These are phyloP conservation scores for Leptodirus hochenwartii DNA, from an alignment of 2,888 invertebrate genomes.

Conservation along the genomic window DNA sequence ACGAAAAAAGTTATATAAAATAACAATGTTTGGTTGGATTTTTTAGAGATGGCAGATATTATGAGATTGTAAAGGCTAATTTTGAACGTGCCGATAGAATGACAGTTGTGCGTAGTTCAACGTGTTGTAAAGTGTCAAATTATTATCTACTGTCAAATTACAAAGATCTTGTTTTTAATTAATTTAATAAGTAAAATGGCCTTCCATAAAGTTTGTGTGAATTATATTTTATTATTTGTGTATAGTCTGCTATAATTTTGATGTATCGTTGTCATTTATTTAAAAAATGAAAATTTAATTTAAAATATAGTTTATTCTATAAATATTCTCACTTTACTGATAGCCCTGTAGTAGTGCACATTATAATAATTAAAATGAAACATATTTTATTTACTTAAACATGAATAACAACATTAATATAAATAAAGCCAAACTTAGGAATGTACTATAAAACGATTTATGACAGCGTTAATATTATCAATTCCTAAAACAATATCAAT, in stretches of 20 bases:
- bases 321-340: no score
- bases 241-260: conserved; percentile 3
- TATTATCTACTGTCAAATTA: conserved; percentile 86
- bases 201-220: no score
- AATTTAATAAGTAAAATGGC: no score
- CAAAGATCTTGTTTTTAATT: conserved; percentile 92
- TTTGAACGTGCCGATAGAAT: conserved; percentile 95
- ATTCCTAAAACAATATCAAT: no score
- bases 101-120: conserved; percentile 92
- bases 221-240: conserved; percentile 4
- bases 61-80: conserved; percentile 97
- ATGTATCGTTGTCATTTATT: conserved; percentile 5
- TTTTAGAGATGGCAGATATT: conserved; percentile 92
- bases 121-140: conserved; percentile 87
- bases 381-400: background rate
- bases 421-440: background rate
- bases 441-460: background rate
- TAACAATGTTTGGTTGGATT: no score
- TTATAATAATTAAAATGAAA: background rate
- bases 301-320: conserved; percentile 10
- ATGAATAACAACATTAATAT: background rate
- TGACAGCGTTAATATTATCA: no score
- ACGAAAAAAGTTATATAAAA: background rate
- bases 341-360: background rate
- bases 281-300: conserved; percentile 10